Base-by-base conservation (phyloP, 2,888 invertebrate genomes). In the Gandaritis pyraliata region DNA sequence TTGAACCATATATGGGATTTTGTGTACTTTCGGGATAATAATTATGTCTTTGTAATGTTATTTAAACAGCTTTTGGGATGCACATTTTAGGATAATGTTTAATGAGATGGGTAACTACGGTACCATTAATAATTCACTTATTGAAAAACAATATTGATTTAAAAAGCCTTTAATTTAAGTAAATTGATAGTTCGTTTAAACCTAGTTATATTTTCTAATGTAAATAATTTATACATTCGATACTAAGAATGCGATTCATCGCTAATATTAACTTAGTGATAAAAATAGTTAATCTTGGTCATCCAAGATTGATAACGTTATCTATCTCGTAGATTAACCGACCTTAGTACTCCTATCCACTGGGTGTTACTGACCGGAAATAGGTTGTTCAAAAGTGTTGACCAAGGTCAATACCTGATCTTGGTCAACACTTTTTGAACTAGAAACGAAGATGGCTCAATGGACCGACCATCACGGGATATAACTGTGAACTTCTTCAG, bases 1-100 rank as follows among this genome's bases (percentile, higher is more conserved):
- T 79, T 68, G 13, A 30, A 33, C 1, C 11, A 10, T 29, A 39
- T 18, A 30, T 51, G 54, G 58, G 58, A 16, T 39, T 39, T 45
- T 58, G 2, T 48, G 45, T 60, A 30, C 51, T 33, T 53, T n/a
- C n/a, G 36, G 46, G 45, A 47, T 23, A 48, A 1, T 16, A 11
- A n/a, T n/a, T n/a, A 0, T 16, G 4, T 43, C 10, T 13, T 13
- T 41, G 1, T 41, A 8, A 16, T 16, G 12, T 16, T 41, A 15
- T 15, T 15, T 11, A 11, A 16, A 16, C 16, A 43, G 43, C 43
- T 43, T 43, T 8, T 16, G 43, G 16, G 11, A 11, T 43, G 10
- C 16, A 16, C 10, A 6, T 39, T n/a, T 39, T 13, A 13, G 13
- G 3, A 5, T 23, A 23, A 1, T 23, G 13, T 23, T 23, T 23